Evolutionary conservation across 2,888 invertebrate genomes (phyloP).

Genomic region (Pseudococcus viburni): DNA sequence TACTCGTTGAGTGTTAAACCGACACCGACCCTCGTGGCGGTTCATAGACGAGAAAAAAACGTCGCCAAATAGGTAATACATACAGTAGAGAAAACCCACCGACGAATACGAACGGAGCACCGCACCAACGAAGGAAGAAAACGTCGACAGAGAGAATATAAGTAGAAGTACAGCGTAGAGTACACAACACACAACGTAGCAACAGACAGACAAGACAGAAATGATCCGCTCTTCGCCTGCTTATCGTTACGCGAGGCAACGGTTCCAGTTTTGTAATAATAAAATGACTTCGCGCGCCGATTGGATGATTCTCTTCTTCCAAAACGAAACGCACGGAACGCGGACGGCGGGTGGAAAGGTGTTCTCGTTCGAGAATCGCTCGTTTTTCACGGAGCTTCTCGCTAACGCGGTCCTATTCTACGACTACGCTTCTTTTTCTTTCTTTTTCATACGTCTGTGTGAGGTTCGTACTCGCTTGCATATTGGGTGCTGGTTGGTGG

Average conservation of each 20-base stretch:
- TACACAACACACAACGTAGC: slow-evolving; percentile 27
- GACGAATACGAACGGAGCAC: not conserved
- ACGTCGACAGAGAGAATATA: not conserved
- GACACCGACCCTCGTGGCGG: not conserved
- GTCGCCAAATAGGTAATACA: not conserved
- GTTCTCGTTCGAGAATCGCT: slow-evolving; percentile 64
- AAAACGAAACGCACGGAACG: slow-evolving; percentile 1
- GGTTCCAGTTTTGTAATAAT: slow-evolving; percentile 53
- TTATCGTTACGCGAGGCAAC: slow-evolving; percentile 48
- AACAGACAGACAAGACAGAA: slow-evolving; percentile 34
- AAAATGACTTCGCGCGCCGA: slow-evolving; percentile 56
- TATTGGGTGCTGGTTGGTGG: too few species aligned
- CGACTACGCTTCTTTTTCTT: not conserved
- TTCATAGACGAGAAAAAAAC: not conserved
- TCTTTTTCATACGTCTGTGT: too few species aligned
- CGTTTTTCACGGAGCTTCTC: slow-evolving; percentile 55
- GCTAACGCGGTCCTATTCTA: not conserved
- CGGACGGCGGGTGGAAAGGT: slow-evolving; percentile 60
- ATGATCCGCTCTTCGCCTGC: slow-evolving; percentile 47
- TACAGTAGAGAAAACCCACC: not conserved
- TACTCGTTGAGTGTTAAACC: not conserved
- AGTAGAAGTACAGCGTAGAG: not conserved
- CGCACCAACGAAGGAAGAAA: not conserved
- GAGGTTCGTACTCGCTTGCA: too few species aligned
- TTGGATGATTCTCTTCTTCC: slow-evolving; percentile 51